A percentile compares a stretch with the other conserved stretches of the same genome.
These are phyloP conservation scores for Apis florea DNA, from an alignment of 1,140 invertebrate species.

Conservation along the genomic window DNA sequence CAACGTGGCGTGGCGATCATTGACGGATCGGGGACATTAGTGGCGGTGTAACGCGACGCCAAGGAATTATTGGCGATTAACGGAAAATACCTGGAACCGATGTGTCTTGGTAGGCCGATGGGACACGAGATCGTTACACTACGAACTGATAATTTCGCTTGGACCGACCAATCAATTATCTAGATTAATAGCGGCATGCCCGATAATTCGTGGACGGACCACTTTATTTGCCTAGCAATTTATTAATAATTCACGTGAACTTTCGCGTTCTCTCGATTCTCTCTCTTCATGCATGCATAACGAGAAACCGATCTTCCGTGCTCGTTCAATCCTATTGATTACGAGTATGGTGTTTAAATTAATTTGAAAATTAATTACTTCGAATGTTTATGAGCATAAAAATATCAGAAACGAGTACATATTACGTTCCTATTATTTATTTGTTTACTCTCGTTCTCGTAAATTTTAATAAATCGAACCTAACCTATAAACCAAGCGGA, in stretches of 20 bases:
- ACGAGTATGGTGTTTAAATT: too few species aligned
- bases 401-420: too few species aligned
- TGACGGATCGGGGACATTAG: constrained; percentile 56
- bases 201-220: constrained; percentile 36
- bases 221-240: constrained; percentile 51
- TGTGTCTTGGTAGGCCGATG: constrained; percentile 16
- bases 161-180: constrained; percentile 52
- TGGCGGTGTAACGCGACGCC: constrained; percentile 31
- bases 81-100: constrained; percentile 57
- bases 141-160: constrained; percentile 18
- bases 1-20: constrained; percentile 36
- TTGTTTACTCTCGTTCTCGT: too few species aligned
- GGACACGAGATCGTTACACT: constrained; percentile 5
- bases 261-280: not conserved
- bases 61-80: constrained; percentile 60
- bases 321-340: too few species aligned
- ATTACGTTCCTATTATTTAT: too few species aligned
- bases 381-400: too few species aligned
- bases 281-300: not conserved
- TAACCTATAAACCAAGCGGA: not conserved
- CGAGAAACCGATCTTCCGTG: too few species aligned
- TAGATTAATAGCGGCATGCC: constrained; percentile 50
- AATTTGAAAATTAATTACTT: too few species aligned
- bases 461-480: too few species aligned
- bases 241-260: constrained; percentile 30